These are phyloP conservation scores for Ectemnius lituratus DNA, from an alignment of 2,888 invertebrate genomes.

Conservation along the genomic window DNA sequence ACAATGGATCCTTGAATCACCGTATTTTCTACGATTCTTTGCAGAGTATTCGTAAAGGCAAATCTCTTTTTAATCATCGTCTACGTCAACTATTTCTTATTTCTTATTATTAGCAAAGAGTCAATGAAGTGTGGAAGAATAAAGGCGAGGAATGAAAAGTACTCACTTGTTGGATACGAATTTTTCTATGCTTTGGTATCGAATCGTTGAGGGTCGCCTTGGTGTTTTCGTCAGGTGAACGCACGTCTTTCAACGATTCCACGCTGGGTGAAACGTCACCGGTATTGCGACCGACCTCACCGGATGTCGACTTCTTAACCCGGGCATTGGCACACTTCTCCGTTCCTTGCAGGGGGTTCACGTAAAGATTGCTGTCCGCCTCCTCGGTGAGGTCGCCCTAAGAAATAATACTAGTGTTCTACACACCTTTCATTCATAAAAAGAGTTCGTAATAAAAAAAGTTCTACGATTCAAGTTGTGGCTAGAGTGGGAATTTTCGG, in stretches of 20 bases:
- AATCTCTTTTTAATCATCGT: no score
- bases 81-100: no score
- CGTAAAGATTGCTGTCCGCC: conserved; percentile 91
- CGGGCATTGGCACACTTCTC: conserved; percentile 79
- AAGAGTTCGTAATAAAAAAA: no score
- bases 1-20: no score
- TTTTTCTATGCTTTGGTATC: conserved; percentile 90
- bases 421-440: no score
- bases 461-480: no score
- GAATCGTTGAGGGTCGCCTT: conserved; percentile 83
- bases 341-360: conserved; percentile 86
- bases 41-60: no score
- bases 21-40: no score
- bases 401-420: conserved; percentile 9
- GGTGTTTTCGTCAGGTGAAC: conserved; percentile 52
- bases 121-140: neutral
- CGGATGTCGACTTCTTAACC: conserved; percentile 90
- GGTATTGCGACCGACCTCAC: conserved; percentile 83
- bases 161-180: conserved; percentile 89
- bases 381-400: conserved; percentile 84
- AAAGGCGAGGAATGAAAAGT: neutral
- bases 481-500: no score
- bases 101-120: no score
- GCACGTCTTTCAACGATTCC: conserved; percentile 78
- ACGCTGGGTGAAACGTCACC: conserved; percentile 74